phyloP scores from a whole-genome alignment of 1,140 invertebrate genomes.

The Caenorhabditis inopinata region DNA sequence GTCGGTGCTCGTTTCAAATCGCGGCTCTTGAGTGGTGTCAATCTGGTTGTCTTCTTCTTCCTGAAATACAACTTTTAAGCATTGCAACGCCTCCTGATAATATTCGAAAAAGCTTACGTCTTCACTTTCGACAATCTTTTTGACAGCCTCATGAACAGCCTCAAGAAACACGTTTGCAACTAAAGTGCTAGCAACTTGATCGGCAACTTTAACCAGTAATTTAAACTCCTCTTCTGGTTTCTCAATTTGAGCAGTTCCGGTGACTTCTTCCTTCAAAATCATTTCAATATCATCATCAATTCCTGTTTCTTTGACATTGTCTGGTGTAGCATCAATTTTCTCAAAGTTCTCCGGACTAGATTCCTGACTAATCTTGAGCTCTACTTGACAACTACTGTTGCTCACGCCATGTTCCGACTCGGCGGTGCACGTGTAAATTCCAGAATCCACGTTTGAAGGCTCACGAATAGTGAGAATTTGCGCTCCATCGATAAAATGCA shows the following conservation, averaged over 20 bases:
- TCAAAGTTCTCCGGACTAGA: background rate
- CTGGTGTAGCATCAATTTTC: background rate
- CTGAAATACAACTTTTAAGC: background rate
- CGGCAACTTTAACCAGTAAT: slow-evolving; percentile 62
- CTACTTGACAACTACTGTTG: slow-evolving; percentile 32
- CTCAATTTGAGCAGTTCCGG: slow-evolving; percentile 29
- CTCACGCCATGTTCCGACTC: slow-evolving; percentile 43
- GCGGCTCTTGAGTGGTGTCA: slow-evolving; percentile 42
- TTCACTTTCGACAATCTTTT: slow-evolving; percentile 35
- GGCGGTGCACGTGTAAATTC: slow-evolving; percentile 40
- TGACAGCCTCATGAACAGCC: slow-evolving; percentile 54
- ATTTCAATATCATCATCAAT: slow-evolving; percentile 39
- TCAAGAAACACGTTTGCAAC: slow-evolving; percentile 61
- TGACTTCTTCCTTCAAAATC: slow-evolving; percentile 28
- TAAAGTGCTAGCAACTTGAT: slow-evolving; percentile 55
- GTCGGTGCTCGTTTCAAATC: slow-evolving; percentile 53
- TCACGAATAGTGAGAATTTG: slow-evolving; percentile 41
- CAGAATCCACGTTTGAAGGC: background rate
- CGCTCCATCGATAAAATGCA: slow-evolving; percentile 40
- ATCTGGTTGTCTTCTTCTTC: slow-evolving; percentile 28
- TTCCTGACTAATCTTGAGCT: background rate
- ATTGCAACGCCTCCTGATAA: background rate
- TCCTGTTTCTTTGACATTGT: slow-evolving; percentile 2
- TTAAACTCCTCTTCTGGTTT: slow-evolving; percentile 56
- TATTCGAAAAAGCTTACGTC: slow-evolving; percentile 10